Evolutionary conservation across 2,113 vertebrate species (phyloP), one percentile per base, ranked within the genome.

Genomic region (Myanophis thanlyinensis): DNA sequence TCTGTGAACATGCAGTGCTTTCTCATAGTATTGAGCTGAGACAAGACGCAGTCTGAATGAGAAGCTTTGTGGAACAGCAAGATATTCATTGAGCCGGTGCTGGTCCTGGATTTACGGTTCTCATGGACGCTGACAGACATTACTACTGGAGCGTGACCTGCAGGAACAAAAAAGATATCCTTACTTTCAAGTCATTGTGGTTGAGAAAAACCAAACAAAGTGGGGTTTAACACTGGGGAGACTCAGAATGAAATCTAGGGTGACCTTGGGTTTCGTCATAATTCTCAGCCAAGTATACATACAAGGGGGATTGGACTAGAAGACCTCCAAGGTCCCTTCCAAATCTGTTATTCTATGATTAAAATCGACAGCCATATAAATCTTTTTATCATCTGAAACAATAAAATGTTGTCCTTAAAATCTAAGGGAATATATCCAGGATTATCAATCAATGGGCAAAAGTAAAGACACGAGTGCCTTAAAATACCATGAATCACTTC

Each of bases 51-150:
- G 97, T 99, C 99, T 0, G 99, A 98, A 94, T 99, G 99, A 0
- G 98, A 98, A 30, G 98, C 98, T 97, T 99, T 99, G 97, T 99
- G 99, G 89, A 99, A 99, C 85, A 99, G 97, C 0, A 98, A 96
- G 97, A 99, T 98, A 96, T 99, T 99, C 98, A 98, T 98, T 96
- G 98, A 98, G 91, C 98, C 99, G 0, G 98, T 98, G 96, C 99
- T 99, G 15, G 98, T 97, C 95, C 99, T 98, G 5, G 99, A 99
- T 96, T 99, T 99, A 54, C 99, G 98, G 95, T 98, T 99, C 96
- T 99, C 99, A 0, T 99, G 99, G 89, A 99, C 98, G 0, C 98
- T 99, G 97, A 99, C 98, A 0, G 99, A 99, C 99, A 99, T 99
- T 95, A 93, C 97, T 97, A 62, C 92, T 46, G 89, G 91, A 92